Conservation (phyloP, 2,888 invertebrate genomes). For the Agapetus fuscipes region DNA sequence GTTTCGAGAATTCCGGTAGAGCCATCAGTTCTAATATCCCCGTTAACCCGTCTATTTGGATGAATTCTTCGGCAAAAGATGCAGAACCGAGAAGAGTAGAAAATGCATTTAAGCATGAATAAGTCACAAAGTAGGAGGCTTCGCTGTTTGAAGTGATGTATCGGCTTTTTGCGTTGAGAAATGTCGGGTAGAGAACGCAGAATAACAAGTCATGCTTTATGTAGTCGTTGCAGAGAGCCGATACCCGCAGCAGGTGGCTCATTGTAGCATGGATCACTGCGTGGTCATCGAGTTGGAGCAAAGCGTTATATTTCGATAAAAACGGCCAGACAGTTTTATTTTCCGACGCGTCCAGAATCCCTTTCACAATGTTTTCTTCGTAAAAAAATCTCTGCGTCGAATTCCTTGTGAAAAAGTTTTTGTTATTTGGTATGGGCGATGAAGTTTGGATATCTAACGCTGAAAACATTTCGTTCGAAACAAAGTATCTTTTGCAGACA, state of each 20-base stretch:
- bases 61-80: slow-evolving; percentile 48
- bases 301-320: slow-evolving; percentile 46
- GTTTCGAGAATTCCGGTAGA: slow-evolving; percentile 45
- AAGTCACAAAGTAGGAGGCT: slow-evolving; percentile 46
- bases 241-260: slow-evolving; percentile 48
- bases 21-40: slow-evolving; percentile 46
- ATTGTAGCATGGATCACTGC: slow-evolving; percentile 47
- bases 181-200: slow-evolving; percentile 51
- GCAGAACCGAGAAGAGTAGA: slow-evolving; percentile 46
- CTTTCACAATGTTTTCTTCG: slow-evolving; percentile 5
- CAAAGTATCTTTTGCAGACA: slow-evolving; percentile 30
- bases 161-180: slow-evolving; percentile 43
- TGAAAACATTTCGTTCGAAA: no score
- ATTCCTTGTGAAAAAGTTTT: slow-evolving; percentile 1
- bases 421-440: slow-evolving; percentile 1
- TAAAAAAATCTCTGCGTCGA: slow-evolving; percentile 5
- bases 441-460: background rate
- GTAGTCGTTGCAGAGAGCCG: slow-evolving; percentile 43
- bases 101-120: slow-evolving; percentile 51
- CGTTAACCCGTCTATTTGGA: slow-evolving; percentile 45
- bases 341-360: slow-evolving; percentile 22
- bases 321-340: slow-evolving; percentile 45
- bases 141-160: slow-evolving; percentile 39
- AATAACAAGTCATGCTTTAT: slow-evolving; percentile 50
- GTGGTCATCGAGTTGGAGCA: slow-evolving; percentile 46